Base-by-base conservation (phyloP, 92 coral and sea anemone species). In the Actinostola sp. region DNA sequence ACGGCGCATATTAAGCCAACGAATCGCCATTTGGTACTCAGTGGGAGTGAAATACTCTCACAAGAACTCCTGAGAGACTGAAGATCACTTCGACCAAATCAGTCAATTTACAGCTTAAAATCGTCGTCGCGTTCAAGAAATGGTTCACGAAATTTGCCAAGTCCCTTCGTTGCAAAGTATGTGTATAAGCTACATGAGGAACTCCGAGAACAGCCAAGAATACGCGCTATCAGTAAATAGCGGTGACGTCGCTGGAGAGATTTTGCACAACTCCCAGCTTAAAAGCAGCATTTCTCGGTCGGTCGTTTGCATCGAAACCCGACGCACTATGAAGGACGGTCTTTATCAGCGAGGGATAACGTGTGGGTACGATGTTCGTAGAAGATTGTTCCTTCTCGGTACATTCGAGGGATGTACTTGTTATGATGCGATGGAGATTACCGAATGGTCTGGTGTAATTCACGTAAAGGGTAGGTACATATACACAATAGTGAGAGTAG, bases 341-440 rank as follows among this genome's bases (percentile, higher is more conserved):
- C 27, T 71, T 53, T 85, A 77, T 32, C 86, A 86, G 34, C 71
- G 86, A 8, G 80, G 86, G 6, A 67, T 86, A 9, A 54, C 72
- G 12, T 85, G 89, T 33, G 89, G 89, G 13, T 85, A 63, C 45
- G 77, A 79, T 33, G 73, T 79, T 0, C 48, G 81, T 0, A 58
- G 61, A 24, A 57, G 82, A 27, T 21, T 50, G 0, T 85, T 85
- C 51, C 38, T 85, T 51, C 65, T 85, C 10, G 89, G 89, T 24
- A 68, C 80, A 0, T 85, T 33, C 56, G 75, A 79, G 29, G 86
- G 86, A 23, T 85, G 90, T 50, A 44, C 71, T 0, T 85, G 90
- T 55, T 69, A 73, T 51, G 82, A 80, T 15, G 71, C 86, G 19
- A 46, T 63, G 35, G 80, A 72, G 32, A 34, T 85, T 3, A 62